Evolutionary conservation across 2,797 vertebrate species (phyloP).

Genomic region (Typhlichthys subterraneus): DNA sequence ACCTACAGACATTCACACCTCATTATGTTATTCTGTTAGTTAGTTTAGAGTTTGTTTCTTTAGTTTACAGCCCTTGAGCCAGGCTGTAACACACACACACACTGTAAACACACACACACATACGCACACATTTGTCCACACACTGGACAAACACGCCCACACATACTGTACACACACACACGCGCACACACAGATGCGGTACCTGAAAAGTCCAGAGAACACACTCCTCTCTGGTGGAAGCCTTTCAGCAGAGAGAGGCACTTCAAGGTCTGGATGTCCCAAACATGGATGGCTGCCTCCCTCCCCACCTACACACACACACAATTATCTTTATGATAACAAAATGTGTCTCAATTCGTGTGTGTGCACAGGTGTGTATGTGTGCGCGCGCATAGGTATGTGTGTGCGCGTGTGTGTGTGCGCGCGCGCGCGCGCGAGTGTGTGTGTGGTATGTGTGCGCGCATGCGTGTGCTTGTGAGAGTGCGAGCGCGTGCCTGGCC

Average conservation of each 20-base stretch:
- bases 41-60: too few relatives aligned
- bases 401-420: background rate
- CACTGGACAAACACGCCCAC: too few relatives aligned
- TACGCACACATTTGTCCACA: too few relatives aligned
- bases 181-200: slow-evolving; percentile 2
- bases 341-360: background rate
- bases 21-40: too few relatives aligned
- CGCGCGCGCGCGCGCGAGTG: too few relatives aligned
- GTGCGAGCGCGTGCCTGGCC: slow-evolving; percentile 80
- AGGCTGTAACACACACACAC: too few relatives aligned
- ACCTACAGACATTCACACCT: too few relatives aligned
- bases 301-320: slow-evolving; percentile 84
- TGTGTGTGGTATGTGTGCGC: too few relatives aligned
- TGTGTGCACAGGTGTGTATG: background rate
- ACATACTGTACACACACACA: too few relatives aligned
- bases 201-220: slow-evolving; percentile 95
- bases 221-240: slow-evolving; percentile 90
- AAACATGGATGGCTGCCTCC: slow-evolving; percentile 92
- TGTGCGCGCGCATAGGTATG: background rate
- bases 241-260: slow-evolving; percentile 92
- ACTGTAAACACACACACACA: too few relatives aligned
- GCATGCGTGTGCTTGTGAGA: background rate
- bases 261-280: slow-evolving; percentile 92
- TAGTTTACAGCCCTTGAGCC: too few relatives aligned
- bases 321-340: background rate